Conservation (phyloP, 2,797 vertebrate genomes). For the Anisognathus igniventris region DNA sequence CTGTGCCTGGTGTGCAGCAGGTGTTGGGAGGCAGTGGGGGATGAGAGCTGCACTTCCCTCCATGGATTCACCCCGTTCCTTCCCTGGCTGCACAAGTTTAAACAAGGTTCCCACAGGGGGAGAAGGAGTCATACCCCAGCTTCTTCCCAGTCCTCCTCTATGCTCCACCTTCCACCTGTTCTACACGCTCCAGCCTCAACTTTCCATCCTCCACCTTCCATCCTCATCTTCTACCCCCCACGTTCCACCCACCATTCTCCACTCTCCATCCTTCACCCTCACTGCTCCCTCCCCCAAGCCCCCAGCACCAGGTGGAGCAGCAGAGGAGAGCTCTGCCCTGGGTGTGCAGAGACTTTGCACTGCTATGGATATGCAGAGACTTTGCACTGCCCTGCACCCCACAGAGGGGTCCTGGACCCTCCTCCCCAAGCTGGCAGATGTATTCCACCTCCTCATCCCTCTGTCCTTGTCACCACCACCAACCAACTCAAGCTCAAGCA, state of each 20-base stretch:
- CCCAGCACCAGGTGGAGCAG: background rate
- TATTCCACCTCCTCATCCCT: background rate
- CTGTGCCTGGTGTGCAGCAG: background rate
- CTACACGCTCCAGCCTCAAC: background rate
- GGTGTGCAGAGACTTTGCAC: background rate
- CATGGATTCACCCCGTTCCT: fast-evolving
- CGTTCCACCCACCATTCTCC: background rate
- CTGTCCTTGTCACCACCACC: background rate
- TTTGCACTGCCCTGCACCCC: background rate
- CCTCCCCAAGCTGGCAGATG: background rate
- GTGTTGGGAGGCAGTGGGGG: background rate
- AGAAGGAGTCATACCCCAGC: background rate
- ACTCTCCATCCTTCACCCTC: background rate
- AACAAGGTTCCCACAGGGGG: fast-evolving
- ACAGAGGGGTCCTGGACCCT: background rate
- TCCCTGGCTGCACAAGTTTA: background rate
- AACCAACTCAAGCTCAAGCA: background rate
- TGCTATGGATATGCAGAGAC: background rate
- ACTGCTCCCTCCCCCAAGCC: background rate
- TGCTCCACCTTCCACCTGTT: background rate
- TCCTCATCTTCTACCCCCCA: background rate
- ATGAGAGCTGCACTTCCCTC: background rate
- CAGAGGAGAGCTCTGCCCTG: background rate
- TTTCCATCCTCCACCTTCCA: background rate
- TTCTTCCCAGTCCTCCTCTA: background rate